Evolutionary conservation across 2,113 vertebrate species (phyloP).

Genomic region (Noturus placidus): DNA sequence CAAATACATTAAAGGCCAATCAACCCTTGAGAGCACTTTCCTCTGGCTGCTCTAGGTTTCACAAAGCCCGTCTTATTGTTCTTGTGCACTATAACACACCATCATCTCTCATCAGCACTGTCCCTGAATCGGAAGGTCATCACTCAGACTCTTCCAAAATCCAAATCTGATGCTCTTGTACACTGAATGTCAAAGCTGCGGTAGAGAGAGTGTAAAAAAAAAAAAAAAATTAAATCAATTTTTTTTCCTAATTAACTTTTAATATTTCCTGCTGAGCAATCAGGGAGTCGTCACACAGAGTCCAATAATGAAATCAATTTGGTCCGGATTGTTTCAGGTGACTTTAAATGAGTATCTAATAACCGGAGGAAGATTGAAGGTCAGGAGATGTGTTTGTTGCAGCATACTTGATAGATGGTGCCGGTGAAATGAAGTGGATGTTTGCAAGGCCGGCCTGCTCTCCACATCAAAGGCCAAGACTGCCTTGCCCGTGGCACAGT

Average conservation of each 20-base stretch:
- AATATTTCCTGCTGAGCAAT: conserved; percentile 72
- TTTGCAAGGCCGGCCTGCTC: conserved; percentile 56
- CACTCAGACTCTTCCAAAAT: neutral
- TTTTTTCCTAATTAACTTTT: conserved; percentile 74
- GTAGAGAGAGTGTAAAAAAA: neutral
- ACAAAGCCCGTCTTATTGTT: conserved; percentile 48
- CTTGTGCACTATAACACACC: neutral
- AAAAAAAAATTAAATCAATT: conserved; percentile 62
- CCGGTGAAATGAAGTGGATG: conserved; percentile 61
- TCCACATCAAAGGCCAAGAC: conserved; percentile 66
- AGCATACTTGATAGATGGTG: conserved; percentile 65
- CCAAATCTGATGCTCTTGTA: conserved; percentile 1
- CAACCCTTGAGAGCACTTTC: conserved; percentile 59
- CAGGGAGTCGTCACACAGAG: conserved; percentile 64
- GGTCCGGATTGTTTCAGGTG: conserved; percentile 76
- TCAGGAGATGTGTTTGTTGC: conserved; percentile 70
- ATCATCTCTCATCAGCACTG: conserved; percentile 36
- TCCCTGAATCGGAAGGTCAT: conserved; percentile 13
- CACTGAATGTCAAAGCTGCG: neutral
- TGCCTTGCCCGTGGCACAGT: conserved; percentile 61
- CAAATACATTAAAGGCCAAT: conserved; percentile 69
- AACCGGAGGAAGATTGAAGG: conserved; percentile 70
- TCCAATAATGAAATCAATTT: conserved; percentile 79
- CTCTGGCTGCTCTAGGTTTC: conserved; percentile 32
- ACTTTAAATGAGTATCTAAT: conserved; percentile 79